Evolutionary conservation across 2,797 vertebrate genomes (phyloP).

Genomic region (Clarias pachynema): DNA sequence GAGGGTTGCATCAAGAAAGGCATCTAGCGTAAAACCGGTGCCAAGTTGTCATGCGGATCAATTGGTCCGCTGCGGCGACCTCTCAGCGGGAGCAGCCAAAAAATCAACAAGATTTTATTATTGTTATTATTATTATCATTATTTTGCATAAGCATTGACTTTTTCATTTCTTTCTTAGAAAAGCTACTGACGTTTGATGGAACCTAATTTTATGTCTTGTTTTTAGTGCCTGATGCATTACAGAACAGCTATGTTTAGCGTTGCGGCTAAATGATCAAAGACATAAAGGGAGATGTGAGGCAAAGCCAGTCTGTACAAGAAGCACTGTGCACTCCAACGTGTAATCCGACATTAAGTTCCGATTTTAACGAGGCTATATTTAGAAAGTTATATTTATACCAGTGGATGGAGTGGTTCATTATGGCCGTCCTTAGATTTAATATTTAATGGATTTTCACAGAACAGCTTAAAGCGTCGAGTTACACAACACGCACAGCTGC

Average conservation of each 20-base stretch:
- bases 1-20: too few species aligned
- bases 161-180: background rate
- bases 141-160: background rate
- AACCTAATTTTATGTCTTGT: background rate
- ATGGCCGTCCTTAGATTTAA: background rate
- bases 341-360: conserved; percentile 13
- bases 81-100: too few species aligned
- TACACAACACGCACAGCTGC: conserved; percentile 25
- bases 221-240: background rate
- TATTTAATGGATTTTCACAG: conserved; percentile 15
- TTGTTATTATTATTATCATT: background rate
- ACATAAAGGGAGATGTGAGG: background rate
- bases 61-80: too few species aligned
- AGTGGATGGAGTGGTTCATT: conserved; percentile 2
- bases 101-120: too few species aligned
- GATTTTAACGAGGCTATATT: conserved; percentile 7
- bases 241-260: background rate
- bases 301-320: background rate
- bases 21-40: too few species aligned
- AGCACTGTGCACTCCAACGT: background rate
- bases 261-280: background rate
- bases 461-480: conserved; percentile 1
- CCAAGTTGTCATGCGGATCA: too few species aligned
- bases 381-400: conserved; percentile 5
- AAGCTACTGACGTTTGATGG: background rate